Base-by-base conservation (phyloP, 1,140 invertebrate genomes). In the Trichonephila clavipes region DNA sequence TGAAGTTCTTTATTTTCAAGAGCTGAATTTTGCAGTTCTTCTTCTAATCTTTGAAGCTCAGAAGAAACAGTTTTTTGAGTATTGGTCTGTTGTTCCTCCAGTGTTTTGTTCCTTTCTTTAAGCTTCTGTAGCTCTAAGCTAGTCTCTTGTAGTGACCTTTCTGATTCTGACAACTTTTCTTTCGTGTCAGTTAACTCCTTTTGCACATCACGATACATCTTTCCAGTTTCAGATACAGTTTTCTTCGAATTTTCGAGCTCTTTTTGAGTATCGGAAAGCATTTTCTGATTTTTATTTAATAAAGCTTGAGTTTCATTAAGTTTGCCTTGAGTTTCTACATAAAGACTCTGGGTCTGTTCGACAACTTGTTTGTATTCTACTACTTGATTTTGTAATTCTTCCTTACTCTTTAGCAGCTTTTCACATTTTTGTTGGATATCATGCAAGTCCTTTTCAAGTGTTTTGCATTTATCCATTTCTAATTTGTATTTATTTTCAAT, bases 211-310 rank as follows among this genome's bases (percentile, higher is more conserved):
- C 92, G 34, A 64, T 93, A 93, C 92, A 93, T 96, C 98, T 98
- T 96, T 98, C 98, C 96, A 98, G 97, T 96, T 98, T 98, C 96
- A 98, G 97, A 82, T 98, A 98, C 95, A 98, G 97, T 97, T 98
- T 98, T 96, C 99, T 98, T 94, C 98, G 97, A 97, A 95, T 97
- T 97, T 95, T 98, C 97, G 94, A 98, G 96, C 89, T 98, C 98
- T 82, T 97, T 97, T 95, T 97, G 97, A 51, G 97, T 96, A 94
- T 97, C 97, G 95, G 98, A 97, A 90, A 98, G 96, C 95, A 98
- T 97, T 95, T 97, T 97, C 94, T 96, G 96, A 90, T 98, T 95
- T 95, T 97, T 97, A 81, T 96, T 96, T 77, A 97, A 96, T 95
- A 98, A 97, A 87, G 66, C 83, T 95, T 95, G 95, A 94, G 94